These are phyloP conservation scores for Pteropus rufus DNA, from an alignment of 2,797 vertebrate genomes.

Conservation along the genomic window DNA sequence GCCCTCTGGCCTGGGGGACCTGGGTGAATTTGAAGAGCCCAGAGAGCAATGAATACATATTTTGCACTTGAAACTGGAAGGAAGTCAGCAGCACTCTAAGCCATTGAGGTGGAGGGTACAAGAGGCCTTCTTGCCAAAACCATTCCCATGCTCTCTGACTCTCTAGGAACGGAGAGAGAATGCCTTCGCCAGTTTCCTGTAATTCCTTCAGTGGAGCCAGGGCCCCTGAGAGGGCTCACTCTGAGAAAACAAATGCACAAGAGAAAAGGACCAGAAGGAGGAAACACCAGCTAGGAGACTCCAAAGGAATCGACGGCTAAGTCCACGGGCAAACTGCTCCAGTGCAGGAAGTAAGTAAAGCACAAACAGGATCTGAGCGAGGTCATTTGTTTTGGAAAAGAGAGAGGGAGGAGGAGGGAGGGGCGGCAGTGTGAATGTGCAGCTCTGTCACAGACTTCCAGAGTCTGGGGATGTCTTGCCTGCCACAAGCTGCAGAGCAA, in stretches of 20 bases:
- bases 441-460: accelerated
- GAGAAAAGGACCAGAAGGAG: background rate
- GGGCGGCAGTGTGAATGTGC: background rate
- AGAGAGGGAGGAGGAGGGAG: background rate
- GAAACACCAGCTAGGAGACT: background rate
- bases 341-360: background rate
- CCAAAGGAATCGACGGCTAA: background rate
- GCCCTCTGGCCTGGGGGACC: background rate
- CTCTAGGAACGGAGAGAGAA: conserved; percentile 23
- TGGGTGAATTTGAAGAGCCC: background rate
- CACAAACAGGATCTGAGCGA: conserved; percentile 32
- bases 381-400: background rate
- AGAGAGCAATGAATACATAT: background rate
- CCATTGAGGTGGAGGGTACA: background rate
- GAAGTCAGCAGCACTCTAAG: background rate
- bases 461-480: background rate
- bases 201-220: background rate
- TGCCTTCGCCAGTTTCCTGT: background rate
- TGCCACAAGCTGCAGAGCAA: background rate
- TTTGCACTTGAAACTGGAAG: background rate
- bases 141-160: background rate
- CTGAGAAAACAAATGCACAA: background rate
- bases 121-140: background rate
- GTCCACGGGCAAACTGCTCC: background rate
- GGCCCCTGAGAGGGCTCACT: background rate